phyloP scores from a whole-genome alignment of 1,140 invertebrate species.

The Platyscapa corneri region DNA sequence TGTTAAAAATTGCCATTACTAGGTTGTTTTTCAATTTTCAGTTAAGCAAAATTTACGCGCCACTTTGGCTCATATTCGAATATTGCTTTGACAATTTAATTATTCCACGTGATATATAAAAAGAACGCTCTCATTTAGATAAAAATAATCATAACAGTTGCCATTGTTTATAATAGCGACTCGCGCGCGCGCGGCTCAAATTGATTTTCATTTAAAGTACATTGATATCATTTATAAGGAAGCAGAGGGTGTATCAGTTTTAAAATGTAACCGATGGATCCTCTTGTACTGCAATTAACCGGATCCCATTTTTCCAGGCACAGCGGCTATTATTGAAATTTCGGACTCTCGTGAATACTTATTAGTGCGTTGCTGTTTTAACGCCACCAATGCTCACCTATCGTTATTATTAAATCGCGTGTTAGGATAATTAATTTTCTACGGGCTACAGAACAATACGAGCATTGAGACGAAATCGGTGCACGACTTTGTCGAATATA shows the following conservation, averaged over 20 bases:
- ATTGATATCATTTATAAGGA: not conserved
- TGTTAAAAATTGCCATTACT: not conserved
- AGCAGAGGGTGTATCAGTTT: not conserved
- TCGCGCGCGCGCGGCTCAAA: not conserved
- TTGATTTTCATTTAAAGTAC: not conserved
- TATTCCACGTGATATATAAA: not conserved
- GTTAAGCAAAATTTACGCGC: not conserved
- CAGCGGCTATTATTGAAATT: not conserved
- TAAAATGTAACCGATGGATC: not conserved
- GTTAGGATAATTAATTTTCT: not conserved
- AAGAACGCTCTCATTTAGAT: not conserved
- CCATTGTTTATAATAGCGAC: not conserved
- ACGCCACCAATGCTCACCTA: not conserved
- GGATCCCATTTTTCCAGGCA: conserved; percentile 10
- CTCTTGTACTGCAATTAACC: conserved; percentile 5
- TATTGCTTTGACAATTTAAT: not conserved
- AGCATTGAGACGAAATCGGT: too few relatives aligned
- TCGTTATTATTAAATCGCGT: not conserved
- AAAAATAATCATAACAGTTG: not conserved
- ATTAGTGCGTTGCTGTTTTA: not conserved
- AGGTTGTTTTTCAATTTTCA: not conserved
- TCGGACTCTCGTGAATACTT: not conserved
- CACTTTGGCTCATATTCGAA: not conserved
- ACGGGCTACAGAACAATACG: not conserved
- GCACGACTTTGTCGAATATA: too few relatives aligned